A percentile compares a stretch with the other conserved stretches of the same genome.
Evolutionary conservation across 2,113 vertebrate species (phyloP).

Genomic region (Bufo gargarizans): DNA sequence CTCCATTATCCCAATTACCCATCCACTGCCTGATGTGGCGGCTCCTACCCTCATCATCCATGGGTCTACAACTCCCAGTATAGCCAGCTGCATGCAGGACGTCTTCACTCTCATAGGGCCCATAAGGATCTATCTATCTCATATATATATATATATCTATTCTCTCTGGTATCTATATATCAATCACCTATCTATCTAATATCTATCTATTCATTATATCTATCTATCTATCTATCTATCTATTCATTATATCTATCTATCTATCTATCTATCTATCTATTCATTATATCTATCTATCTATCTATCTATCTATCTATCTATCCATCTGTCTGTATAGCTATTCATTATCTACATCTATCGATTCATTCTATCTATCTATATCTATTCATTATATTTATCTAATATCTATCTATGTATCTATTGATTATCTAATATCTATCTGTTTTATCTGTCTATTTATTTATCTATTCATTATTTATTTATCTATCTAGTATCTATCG

Average conservation of each 20-base stretch:
- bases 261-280: no score
- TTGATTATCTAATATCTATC: no score
- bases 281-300: no score
- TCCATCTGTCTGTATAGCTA: no score
- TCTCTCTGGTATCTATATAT: background rate
- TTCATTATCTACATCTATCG: no score
- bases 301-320: background rate
- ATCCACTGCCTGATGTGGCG: constrained; percentile 76
- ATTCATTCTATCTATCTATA: background rate
- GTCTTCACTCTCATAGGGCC: no score
- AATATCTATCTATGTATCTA: no score
- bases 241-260: background rate
- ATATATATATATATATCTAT: background rate
- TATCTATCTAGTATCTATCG: no score
- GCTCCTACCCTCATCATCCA: constrained; percentile 56
- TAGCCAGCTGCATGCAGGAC: background rate
- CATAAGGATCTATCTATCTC: background rate
- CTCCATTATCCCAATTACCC: constrained; percentile 89
- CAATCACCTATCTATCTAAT: background rate
- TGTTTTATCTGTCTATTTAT: no score
- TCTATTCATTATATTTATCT: no score
- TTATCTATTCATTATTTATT: no score
- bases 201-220: background rate
- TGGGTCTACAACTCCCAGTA: background rate
- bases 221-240: background rate